These are phyloP conservation scores for Oriolus oriolus DNA, from an alignment of 2,113 vertebrate species.

Conservation along the genomic window DNA sequence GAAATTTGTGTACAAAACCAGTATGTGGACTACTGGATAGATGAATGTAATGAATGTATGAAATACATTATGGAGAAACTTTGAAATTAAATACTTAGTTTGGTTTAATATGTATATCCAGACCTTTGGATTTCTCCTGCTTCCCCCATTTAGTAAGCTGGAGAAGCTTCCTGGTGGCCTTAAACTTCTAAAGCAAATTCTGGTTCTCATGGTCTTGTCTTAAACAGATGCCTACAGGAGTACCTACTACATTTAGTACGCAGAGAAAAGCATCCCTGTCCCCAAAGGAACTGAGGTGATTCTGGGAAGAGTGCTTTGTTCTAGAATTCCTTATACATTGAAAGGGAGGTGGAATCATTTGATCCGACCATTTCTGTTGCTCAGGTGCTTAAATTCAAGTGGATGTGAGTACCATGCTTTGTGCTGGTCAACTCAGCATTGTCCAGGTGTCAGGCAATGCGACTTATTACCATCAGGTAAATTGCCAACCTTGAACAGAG, in stretches of 20 bases:
- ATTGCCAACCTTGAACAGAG: background rate
- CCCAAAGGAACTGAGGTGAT: background rate
- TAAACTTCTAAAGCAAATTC: background rate
- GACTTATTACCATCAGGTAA: background rate
- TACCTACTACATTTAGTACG: background rate
- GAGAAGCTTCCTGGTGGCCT: background rate
- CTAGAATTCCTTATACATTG: background rate
- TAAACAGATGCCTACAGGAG: background rate
- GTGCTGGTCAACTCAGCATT: background rate
- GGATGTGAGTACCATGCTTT: background rate
- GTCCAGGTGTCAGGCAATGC: background rate
- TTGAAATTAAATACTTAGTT: background rate
- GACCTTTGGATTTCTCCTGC: background rate
- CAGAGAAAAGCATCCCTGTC: background rate
- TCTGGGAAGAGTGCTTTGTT: background rate
- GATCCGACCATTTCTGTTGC: background rate
- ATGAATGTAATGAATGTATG: background rate
- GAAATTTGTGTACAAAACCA: background rate
- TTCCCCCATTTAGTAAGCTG: background rate
- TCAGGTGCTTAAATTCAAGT: background rate
- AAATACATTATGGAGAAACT: background rate
- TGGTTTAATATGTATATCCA: background rate
- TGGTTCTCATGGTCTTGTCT: background rate
- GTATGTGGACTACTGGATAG: background rate
- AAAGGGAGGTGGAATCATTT: background rate